These are phyloP conservation scores for Cheilosia pagana DNA, from an alignment of 2,888 invertebrate species.

Conservation along the genomic window DNA sequence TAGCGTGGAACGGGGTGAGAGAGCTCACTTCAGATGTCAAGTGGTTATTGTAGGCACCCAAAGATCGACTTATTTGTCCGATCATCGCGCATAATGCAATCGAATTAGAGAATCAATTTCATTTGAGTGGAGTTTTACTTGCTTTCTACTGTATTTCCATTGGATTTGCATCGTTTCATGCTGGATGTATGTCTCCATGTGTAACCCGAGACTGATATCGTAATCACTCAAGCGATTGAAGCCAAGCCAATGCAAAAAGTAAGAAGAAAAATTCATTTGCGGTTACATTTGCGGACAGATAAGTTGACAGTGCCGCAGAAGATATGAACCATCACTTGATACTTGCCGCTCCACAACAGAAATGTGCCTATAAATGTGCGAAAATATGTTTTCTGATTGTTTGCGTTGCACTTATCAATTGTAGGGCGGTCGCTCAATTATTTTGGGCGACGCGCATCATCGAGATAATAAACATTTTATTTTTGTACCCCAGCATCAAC, in stretches of 20 bases:
- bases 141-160: not conserved
- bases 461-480: not conserved
- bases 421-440: slow-evolving; percentile 14
- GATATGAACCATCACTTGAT: no score
- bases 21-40: slow-evolving; percentile 48
- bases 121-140: slow-evolving; percentile 67
- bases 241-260: slow-evolving; percentile 46
- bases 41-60: slow-evolving; percentile 3
- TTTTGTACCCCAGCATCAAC: no score
- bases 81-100: slow-evolving; percentile 26
- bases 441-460: slow-evolving; percentile 2
- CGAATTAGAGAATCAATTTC: slow-evolving; percentile 64
- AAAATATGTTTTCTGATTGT: not conserved
- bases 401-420: slow-evolving; percentile 35
- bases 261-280: slow-evolving; percentile 21
- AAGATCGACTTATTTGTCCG: not conserved
- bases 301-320: no score
- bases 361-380: no score
- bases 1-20: not conserved
- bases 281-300: slow-evolving; percentile 40
- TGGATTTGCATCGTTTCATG: not conserved
- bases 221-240: slow-evolving; percentile 46
- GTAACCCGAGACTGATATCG: slow-evolving; percentile 55
- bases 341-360: no score
- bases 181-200: not conserved